Percentiles rank a stretch among this genome's conserved stretches.
These are phyloP conservation scores for Onychomys arenicola DNA, from an alignment of 2,797 vertebrate species.

Conservation along the genomic window DNA sequence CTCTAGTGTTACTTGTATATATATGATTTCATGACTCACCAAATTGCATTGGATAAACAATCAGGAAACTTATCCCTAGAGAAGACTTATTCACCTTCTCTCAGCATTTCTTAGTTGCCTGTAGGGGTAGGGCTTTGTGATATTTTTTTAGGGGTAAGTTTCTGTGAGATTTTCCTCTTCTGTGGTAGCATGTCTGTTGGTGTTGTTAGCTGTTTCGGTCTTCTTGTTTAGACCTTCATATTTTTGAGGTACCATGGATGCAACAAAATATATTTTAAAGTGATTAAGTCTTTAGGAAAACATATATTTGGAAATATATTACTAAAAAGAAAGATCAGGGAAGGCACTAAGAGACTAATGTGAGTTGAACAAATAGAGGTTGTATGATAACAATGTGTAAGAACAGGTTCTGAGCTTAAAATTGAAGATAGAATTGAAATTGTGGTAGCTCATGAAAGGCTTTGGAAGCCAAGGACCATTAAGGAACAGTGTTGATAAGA, in stretches of 20 bases:
- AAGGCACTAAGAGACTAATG: not conserved
- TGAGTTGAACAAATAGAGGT: not conserved
- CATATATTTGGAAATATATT: not conserved
- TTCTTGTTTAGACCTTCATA: not conserved
- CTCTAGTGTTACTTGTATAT: not conserved
- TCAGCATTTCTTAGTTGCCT: not conserved
- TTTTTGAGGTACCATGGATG: not conserved
- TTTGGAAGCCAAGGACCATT: not conserved
- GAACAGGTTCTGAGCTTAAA: not conserved
- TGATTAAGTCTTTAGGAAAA: not conserved
- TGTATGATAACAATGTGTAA: not conserved
- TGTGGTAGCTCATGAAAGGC: not conserved
- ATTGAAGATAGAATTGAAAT: conserved; percentile 21
- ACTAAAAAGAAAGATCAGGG: not conserved
- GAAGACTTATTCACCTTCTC: not conserved
- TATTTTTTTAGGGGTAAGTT: not conserved
- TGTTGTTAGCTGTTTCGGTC: not conserved
- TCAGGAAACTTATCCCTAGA: not conserved
- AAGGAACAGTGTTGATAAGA: not conserved
- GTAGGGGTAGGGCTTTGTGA: not conserved
- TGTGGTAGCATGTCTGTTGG: not conserved
- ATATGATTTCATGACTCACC: not conserved
- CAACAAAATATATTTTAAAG: conserved; percentile 3
- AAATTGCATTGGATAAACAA: not conserved
- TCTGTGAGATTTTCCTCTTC: not conserved